Evolutionary conservation across 2,113 vertebrate species (phyloP).

Genomic region (Polypterus senegalus): DNA sequence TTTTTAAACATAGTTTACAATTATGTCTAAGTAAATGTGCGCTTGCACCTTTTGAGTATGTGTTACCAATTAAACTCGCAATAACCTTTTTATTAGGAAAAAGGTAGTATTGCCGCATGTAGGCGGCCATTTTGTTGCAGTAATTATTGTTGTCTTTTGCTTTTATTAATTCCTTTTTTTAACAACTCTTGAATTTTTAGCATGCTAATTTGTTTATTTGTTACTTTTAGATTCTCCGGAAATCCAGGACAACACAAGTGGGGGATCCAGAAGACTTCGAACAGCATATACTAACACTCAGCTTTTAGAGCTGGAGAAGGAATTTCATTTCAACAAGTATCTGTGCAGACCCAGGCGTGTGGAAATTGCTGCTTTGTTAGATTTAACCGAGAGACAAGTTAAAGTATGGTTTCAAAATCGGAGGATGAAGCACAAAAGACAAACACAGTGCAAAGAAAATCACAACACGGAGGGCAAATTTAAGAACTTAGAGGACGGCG

Average conservation of each 20-base stretch:
- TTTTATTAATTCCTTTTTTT: constrained; percentile 20
- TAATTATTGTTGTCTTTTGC: constrained; percentile 42
- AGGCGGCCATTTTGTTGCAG: constrained; percentile 70
- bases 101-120: constrained; percentile 48
- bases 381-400: constrained; percentile 93
- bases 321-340: constrained; percentile 98
- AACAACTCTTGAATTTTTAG: constrained; percentile 16
- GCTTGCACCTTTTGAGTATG: too few species aligned
- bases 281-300: constrained; percentile 97
- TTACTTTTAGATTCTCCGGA: constrained; percentile 73
- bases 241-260: constrained; percentile 57
- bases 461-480: constrained; percentile 74
- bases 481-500: constrained; percentile 61
- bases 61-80: too few species aligned
- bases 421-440: constrained; percentile 95
- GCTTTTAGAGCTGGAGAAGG: constrained; percentile 94
- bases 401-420: constrained; percentile 98
- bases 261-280: constrained; percentile 76
- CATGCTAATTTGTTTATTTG: constrained; percentile 37
- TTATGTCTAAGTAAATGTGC: too few species aligned
- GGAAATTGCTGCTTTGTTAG: constrained; percentile 86
- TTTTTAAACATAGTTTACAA: too few species aligned
- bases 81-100: too few species aligned
- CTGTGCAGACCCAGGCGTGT: constrained; percentile 88
- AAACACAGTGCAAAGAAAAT: constrained; percentile 92